Base-by-base conservation (phyloP, 2,888 invertebrate genomes). In the Darwinula stevensoni region DNA sequence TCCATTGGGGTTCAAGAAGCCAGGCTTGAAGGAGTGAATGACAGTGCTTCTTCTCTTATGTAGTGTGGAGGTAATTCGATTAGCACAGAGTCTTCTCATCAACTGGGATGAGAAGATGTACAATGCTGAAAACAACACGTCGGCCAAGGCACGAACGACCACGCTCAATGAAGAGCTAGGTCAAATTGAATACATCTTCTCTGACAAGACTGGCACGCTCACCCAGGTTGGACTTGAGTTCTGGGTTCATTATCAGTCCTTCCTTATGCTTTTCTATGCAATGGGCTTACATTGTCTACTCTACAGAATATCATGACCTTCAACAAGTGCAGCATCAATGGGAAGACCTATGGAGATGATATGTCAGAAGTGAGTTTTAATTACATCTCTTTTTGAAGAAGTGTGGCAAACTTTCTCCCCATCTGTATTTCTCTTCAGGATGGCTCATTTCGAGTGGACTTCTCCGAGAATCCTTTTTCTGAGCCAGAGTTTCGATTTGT, bases 31-130 rank as follows among this genome's bases (percentile, higher is more conserved):
- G n/a, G n/a, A n/a, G n/a, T n/a, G n/a, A n/a, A n/a, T n/a, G n/a
- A n/a, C n/a, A n/a, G n/a, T n/a, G n/a, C n/a, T n/a, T n/a, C n/a
- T n/a, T n/a, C n/a, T n/a, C n/a, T n/a, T n/a, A n/a, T n/a, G n/a
- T 47, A 63, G 63, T 49, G 63, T 66, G 14, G 65, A 82, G 64
- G 73, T 97, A 38, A 91, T 97, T 51, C 71, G 97, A 47, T 82
- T 97, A 53, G 75, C 74, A 46, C 91, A 97, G 58, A 94, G 91
- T 57, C 76, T 88, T 57, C 70, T 84, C 49, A 97, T 97, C 47
- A 94, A 97, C 58, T 94, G 88, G 84, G 97, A 97, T 57, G 72
- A 76, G 47, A 72, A 88, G 56, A 97, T 97, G 94, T 86, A 73
- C 56, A 71, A 86, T 52, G 74, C 71, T 41, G 70, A 71, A 50